Conservation (phyloP, 2,113 vertebrate species). For the Menura novaehollandiae region DNA sequence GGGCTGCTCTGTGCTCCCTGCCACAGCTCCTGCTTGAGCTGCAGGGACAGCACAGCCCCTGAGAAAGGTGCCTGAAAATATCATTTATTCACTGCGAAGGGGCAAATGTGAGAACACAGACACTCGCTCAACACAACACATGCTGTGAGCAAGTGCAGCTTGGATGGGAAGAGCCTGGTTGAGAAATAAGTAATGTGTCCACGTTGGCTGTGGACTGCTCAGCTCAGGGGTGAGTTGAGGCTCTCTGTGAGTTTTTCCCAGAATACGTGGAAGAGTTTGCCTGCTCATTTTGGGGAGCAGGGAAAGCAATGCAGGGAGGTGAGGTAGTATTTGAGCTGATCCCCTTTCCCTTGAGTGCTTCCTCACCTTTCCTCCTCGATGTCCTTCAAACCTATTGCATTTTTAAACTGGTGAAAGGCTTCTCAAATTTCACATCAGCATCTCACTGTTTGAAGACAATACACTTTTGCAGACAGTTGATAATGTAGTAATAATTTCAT, state of each 20-base stretch:
- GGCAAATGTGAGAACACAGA: not conserved
- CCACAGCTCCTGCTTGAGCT: not conserved
- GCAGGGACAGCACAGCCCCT: not conserved
- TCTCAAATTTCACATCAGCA: not conserved
- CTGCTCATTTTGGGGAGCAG: not conserved
- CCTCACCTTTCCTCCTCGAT: not conserved
- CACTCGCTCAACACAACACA: not conserved
- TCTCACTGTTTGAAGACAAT: not conserved
- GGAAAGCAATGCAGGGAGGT: not conserved
- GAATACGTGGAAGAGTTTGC: not conserved
- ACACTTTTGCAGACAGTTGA: not conserved
- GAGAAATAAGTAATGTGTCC: not conserved
- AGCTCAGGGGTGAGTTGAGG: not conserved
- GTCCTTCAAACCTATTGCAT: not conserved
- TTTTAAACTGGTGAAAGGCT: not conserved
- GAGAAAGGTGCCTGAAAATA: not conserved
- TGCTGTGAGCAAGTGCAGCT: not conserved
- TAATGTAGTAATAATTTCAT: not conserved
- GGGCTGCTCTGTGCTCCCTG: not conserved
- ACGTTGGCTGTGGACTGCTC: not conserved
- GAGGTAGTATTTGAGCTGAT: not conserved
- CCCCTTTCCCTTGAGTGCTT: not conserved
- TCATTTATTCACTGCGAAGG: fast-evolving
- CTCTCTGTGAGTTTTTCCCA: not conserved
- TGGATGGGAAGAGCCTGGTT: not conserved